Conservation (phyloP, 2,888 invertebrate genomes). For the Oconnorella tubifera region DNA sequence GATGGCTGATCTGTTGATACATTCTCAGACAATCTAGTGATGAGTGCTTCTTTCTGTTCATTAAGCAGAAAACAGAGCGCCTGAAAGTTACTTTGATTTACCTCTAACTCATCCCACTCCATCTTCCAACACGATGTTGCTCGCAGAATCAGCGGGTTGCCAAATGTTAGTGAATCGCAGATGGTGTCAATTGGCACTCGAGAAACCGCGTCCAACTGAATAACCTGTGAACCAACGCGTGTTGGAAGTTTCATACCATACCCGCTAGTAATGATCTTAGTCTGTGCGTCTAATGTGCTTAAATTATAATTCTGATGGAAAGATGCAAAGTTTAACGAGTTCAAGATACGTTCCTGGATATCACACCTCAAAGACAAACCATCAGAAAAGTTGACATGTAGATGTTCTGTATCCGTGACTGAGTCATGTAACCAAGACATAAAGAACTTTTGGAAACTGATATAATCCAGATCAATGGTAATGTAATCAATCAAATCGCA, state of each 20-base stretch:
- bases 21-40: neutral
- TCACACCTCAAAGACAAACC: slow-evolving; percentile 45
- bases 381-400: slow-evolving; percentile 41
- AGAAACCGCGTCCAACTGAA: slow-evolving; percentile 35
- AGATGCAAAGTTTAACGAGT: neutral
- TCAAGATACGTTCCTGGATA: slow-evolving; percentile 24
- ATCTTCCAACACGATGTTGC: slow-evolving; percentile 53
- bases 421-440: slow-evolving; percentile 45
- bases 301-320: neutral
- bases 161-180: slow-evolving; percentile 49
- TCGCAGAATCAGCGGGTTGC: slow-evolving; percentile 46
- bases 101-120: slow-evolving; percentile 53
- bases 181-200: slow-evolving; percentile 38
- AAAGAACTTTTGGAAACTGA: slow-evolving; percentile 47
- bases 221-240: neutral
- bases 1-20: neutral
- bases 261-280: neutral
- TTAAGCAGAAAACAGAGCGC: slow-evolving; percentile 43
- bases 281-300: neutral
- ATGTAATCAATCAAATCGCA: neutral
- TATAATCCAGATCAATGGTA: slow-evolving; percentile 34
- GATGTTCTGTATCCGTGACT: slow-evolving; percentile 47
- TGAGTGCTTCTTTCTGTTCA: slow-evolving; percentile 15
- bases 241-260: neutral
- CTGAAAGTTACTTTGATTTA: slow-evolving; percentile 45